Percentiles rank a stretch among this genome's conserved stretches.
Evolutionary conservation across 2,888 invertebrate genomes (phyloP).

Genomic region (Drosophila buzzatii): DNA sequence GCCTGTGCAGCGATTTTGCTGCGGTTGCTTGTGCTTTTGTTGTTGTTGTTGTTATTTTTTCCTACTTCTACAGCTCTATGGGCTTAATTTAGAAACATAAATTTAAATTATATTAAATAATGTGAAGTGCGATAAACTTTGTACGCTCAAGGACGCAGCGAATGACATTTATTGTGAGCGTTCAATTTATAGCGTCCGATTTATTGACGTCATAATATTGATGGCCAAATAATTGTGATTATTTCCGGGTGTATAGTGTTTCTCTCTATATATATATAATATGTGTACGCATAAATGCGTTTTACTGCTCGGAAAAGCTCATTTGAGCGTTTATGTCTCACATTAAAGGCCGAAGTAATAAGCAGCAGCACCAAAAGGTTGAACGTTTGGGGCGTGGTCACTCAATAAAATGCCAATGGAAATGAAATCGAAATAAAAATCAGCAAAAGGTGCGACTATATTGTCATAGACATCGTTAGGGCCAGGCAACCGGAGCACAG

Average conservation of each 20-base stretch:
- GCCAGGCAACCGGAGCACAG: neutral
- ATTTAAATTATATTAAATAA: slow-evolving; percentile 80
- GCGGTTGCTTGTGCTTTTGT: slow-evolving; percentile 20
- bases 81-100: slow-evolving; percentile 68
- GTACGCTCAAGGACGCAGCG: slow-evolving; percentile 60
- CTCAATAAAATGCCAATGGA: slow-evolving; percentile 76
- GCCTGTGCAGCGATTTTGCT: slow-evolving; percentile 33
- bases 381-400: slow-evolving; percentile 45
- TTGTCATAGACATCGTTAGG: slow-evolving; percentile 51
- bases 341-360: slow-evolving; percentile 74
- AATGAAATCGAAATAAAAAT: slow-evolving; percentile 79
- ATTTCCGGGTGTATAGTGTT: slow-evolving; percentile 29
- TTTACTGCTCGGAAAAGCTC: slow-evolving; percentile 61
- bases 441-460: slow-evolving; percentile 77
- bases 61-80: neutral
- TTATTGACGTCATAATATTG: slow-evolving; percentile 75
- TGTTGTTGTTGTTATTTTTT: neutral
- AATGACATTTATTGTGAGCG: slow-evolving; percentile 67
- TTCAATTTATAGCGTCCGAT: slow-evolving; percentile 67
- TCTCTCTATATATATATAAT: slow-evolving; percentile 2
- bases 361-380: slow-evolving; percentile 66
- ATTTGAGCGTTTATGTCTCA: slow-evolving; percentile 72
- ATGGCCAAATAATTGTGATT: slow-evolving; percentile 76
- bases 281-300: slow-evolving; percentile 39
- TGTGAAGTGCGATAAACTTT: slow-evolving; percentile 34